phyloP scores from a whole-genome alignment of 1,140 invertebrate species.

The Vanessa tameamea region DNA sequence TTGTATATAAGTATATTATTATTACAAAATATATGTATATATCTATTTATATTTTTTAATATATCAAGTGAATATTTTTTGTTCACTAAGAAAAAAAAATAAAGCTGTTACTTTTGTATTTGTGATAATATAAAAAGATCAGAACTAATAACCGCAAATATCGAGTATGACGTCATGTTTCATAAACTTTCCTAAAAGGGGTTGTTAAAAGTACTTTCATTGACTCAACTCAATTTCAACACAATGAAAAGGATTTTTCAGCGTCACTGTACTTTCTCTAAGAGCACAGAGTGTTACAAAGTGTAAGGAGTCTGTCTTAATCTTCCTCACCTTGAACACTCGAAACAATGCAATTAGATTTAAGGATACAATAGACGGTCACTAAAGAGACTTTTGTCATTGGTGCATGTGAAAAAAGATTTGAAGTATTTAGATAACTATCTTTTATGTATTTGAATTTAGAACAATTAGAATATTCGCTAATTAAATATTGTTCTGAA shows the following conservation, averaged over 20 bases:
- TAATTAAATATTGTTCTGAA: too few relatives aligned
- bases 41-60: too few relatives aligned
- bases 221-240: slow-evolving; percentile 10
- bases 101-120: too few relatives aligned
- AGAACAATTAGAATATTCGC: neutral
- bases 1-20: too few relatives aligned
- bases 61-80: too few relatives aligned
- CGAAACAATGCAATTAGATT: slow-evolving; percentile 42
- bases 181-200: too few relatives aligned
- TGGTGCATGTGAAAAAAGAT: slow-evolving; percentile 15
- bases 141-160: too few relatives aligned
- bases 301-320: slow-evolving; percentile 30
- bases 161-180: too few relatives aligned
- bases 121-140: too few relatives aligned
- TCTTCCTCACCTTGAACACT: slow-evolving; percentile 38
- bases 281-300: slow-evolving; percentile 13
- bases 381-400: slow-evolving; percentile 12
- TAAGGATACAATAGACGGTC: slow-evolving; percentile 36
- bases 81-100: too few relatives aligned
- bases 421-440: neutral
- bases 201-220: slow-evolving; percentile 6
- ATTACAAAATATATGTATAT: too few relatives aligned
- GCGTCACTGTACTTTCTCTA: slow-evolving; percentile 6
- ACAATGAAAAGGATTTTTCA: slow-evolving; percentile 8
- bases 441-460: neutral